phyloP scores from a whole-genome alignment of 2,888 invertebrate genomes.

The Norana najaformis region DNA sequence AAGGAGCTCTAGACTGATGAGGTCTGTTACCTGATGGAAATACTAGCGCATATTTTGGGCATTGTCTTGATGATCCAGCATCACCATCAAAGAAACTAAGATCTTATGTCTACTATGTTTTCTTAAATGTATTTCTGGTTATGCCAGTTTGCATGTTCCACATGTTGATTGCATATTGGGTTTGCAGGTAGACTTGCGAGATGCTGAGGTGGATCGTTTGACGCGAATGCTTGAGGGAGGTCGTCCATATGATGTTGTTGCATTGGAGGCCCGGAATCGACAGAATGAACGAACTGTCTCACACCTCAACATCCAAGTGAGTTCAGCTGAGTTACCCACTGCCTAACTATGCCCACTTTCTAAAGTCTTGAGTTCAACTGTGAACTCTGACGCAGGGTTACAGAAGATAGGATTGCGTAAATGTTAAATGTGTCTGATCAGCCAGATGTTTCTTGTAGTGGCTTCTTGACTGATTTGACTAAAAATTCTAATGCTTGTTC shows the following conservation, averaged over 20 bases:
- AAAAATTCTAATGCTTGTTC: not conserved
- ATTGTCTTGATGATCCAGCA: not conserved
- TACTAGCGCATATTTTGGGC: too few relatives aligned
- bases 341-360: not conserved
- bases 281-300: conserved; percentile 61
- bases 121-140: not conserved
- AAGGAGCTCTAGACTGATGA: too few relatives aligned
- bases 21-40: too few relatives aligned
- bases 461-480: not conserved
- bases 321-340: not conserved
- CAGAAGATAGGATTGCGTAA: not conserved
- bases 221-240: conserved; percentile 61
- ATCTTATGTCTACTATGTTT: not conserved
- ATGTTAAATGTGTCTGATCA: not conserved
- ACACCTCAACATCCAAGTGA: conserved; percentile 62
- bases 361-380: not conserved
- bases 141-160: not conserved
- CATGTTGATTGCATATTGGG: not conserved
- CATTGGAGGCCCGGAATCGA: conserved; percentile 60
- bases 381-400: not conserved
- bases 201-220: conserved; percentile 62
- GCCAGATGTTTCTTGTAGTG: not conserved
- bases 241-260: conserved; percentile 60
- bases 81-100: not conserved
- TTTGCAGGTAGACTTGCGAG: conserved; percentile 60